A percentile compares a stretch with the other conserved stretches of the same genome.
Evolutionary conservation across 1,140 invertebrate species (phyloP).

Genomic region (Trialeurodes vaporariorum): DNA sequence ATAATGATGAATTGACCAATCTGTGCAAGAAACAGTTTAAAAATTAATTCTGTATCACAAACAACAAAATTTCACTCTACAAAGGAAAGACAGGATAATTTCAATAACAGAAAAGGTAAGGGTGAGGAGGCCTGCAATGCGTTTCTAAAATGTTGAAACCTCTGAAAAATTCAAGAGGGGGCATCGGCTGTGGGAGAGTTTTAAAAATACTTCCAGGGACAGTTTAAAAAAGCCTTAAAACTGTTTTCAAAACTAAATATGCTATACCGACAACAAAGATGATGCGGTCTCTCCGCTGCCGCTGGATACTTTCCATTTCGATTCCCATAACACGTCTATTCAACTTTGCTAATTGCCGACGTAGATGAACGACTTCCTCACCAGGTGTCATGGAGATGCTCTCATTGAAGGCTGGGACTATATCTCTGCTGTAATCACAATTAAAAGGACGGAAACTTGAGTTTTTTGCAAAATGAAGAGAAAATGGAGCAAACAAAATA

Average conservation of each 20-base stretch:
- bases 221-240: constrained; percentile 52
- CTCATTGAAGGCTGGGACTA: constrained; percentile 28
- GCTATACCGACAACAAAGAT: constrained; percentile 65
- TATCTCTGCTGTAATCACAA: constrained; percentile 13
- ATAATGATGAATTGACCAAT: no score
- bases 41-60: no score
- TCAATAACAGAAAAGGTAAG: no score
- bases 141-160: no score
- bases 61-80: no score
- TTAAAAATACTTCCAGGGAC: no score
- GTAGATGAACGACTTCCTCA: constrained; percentile 68
- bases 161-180: no score
- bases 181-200: no score
- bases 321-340: constrained; percentile 73
- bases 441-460: neutral
- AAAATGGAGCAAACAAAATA: no score
- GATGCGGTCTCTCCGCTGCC: constrained; percentile 69
- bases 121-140: no score
- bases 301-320: constrained; percentile 64
- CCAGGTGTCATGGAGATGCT: constrained; percentile 50
- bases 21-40: no score
- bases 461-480: neutral
- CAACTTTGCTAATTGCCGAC: constrained; percentile 67
- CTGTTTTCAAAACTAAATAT: constrained; percentile 72
- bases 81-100: no score